Evolutionary conservation across 2,888 invertebrate species (phyloP), one percentile per base, ranked within the genome.

Genomic region (Bombylius major): DNA sequence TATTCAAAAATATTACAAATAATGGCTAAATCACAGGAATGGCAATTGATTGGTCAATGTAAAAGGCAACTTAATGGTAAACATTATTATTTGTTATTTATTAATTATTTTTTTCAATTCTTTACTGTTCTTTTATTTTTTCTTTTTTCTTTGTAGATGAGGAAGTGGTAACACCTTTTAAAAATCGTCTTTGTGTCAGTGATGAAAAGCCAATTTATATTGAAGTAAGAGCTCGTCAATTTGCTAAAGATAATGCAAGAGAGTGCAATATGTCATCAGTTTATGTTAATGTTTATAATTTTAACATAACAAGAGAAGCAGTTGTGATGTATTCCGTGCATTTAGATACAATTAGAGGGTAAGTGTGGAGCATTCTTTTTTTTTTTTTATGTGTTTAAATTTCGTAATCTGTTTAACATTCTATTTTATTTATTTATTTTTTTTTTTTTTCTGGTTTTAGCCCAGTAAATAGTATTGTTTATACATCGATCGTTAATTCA

Each of bases 211-310:
- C 73, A 14, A 66, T 73, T 36, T 73, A 73, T 57, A 50, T 73
- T 42, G 73, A 73, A 62, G 67, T 73, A 67, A 67, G 72, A 4
- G 66, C 69, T 11, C 65, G 64, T 47, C 64, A 67, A 45, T 52
- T 70, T 52, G 66, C 67, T 1, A 66, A 68, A 42, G 66, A 68
- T 51, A 63, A 63, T 45, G 44, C 45, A 5, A 66, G 73, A 1
- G 70, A 70, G 49, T 68, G 69, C 51, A 67, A 68, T 50, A 57
- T 73, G n/a, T 61, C 69, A 11, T 69, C 73, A 5, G 61, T 70
- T 46, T 72, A 73, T 54, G 67, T 73, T 14, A 73, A 73, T 57
- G 65, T 73, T 1, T 73, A 73, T 59, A 72, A 68, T 58, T 73
- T 64, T 49, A 66, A 72, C 50, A 70, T 70, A 51, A 69, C 68